Evolutionary conservation across 2,797 vertebrate genomes (phyloP).

Genomic region (Sphaeramia orbicularis): DNA sequence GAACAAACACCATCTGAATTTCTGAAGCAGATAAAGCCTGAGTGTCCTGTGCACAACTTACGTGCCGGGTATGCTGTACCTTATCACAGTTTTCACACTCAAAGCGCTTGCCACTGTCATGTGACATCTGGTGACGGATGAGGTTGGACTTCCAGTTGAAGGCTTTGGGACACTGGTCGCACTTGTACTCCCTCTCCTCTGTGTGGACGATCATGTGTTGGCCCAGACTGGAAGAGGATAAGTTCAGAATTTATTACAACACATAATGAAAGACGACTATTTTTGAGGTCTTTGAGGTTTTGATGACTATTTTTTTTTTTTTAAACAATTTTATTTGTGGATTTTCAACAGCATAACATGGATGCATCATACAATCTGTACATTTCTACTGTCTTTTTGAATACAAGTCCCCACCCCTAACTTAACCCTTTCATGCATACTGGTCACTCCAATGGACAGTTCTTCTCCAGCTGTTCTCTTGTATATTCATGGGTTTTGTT

Average conservation of each 20-base stretch:
- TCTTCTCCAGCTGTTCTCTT: too few species aligned
- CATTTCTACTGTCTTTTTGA: too few species aligned
- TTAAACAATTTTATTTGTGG: too few species aligned
- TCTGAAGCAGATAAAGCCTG: slow-evolving; percentile 61
- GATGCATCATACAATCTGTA: too few species aligned
- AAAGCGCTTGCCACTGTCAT: slow-evolving; percentile 99
- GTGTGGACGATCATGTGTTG: slow-evolving; percentile 98
- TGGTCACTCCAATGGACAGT: too few species aligned
- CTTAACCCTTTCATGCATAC: too few species aligned
- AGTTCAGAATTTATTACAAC: background rate
- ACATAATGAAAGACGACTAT: too few species aligned
- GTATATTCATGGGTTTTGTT: too few species aligned
- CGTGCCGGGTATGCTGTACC: slow-evolving; percentile 92
- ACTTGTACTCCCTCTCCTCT: slow-evolving; percentile 98
- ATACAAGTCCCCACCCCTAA: too few species aligned
- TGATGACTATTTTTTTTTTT: too few species aligned
- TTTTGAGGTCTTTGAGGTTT: too few species aligned
- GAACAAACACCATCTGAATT: slow-evolving; percentile 42
- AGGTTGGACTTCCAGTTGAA: slow-evolving; percentile 99
- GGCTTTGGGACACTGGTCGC: slow-evolving; percentile 99
- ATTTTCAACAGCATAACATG: too few species aligned
- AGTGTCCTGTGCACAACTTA: slow-evolving; percentile 83
- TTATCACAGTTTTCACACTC: slow-evolving; percentile 99
- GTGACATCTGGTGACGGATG: slow-evolving; percentile 99
- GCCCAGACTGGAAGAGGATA: slow-evolving; percentile 88